Evolutionary conservation across 2,797 vertebrate species (phyloP), one percentile per base, ranked within the genome.

Genomic region (Falco concolor): DNA sequence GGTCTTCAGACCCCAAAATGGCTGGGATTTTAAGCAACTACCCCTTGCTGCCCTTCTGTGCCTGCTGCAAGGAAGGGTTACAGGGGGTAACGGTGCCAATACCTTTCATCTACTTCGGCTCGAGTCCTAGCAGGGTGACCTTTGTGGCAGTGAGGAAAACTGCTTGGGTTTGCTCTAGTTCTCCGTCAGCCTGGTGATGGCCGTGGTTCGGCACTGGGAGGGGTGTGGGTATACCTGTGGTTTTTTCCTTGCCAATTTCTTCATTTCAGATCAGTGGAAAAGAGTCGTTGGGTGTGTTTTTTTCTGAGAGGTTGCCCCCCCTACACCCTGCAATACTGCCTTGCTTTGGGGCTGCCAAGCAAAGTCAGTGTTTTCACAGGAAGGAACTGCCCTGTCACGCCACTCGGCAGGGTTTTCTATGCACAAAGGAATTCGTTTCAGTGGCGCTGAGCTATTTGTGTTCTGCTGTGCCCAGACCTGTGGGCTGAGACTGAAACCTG

Each of bases 91-190:
- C 2, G 3, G 16, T 65, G 63, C 56, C 47, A 77, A 3, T 17
- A 49, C 30, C 20, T 87, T 73, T 70, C 15, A 44, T 27, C 52
- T 52, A 5, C 69, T 92, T 91, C 8, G 32, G 50, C 22, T 60
- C 24, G 25, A 57, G 19, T 57, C 36, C 30, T 23, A 22, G 23
- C 9, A 7, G 18, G 28, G 54, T 59, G 18, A 16, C 60, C 14
- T 14, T 36, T 30, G 8, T 61, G 40, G 30, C 13, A 65, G 56
- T 28, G 32, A 57, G 2, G 9, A 24, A 50, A 84, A 30, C 15
- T 1, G 17, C 30, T 84, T 0, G 0, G 8, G 25, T 50, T 76
- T 2, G 4, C 10, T 4, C 1, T 23, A 36, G 9, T 53, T 82
- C n/a, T 40, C 27, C 16, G 23, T 38, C 16, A 75, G 36, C 49